Conservation (phyloP, 2,797 vertebrate genomes). For the Diglossa cyanea region DNA sequence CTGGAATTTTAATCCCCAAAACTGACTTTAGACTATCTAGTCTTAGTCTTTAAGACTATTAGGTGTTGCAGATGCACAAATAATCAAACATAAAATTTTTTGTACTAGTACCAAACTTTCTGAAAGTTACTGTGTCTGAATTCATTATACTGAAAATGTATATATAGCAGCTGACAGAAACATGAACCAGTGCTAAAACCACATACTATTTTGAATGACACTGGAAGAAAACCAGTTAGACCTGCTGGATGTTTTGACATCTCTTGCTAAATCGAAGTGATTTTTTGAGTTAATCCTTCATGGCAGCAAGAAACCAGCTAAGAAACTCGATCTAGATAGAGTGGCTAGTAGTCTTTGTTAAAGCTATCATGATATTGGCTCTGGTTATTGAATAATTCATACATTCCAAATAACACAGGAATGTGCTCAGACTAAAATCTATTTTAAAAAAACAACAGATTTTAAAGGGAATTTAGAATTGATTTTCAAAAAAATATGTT, state of each 20-base stretch:
- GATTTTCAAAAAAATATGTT: background rate
- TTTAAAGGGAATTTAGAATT: background rate
- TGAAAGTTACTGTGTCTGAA: background rate
- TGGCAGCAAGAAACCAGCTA: slow-evolving; percentile 10
- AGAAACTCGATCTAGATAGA: background rate
- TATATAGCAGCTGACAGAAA: slow-evolving; percentile 45
- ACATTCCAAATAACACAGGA: background rate
- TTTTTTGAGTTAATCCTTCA: slow-evolving; percentile 44
- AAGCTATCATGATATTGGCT: background rate
- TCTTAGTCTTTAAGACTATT: background rate
- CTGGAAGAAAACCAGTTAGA: slow-evolving; percentile 45
- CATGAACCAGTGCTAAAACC: slow-evolving; percentile 48
- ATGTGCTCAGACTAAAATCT: background rate
- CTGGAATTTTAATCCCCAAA: background rate
- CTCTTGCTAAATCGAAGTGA: slow-evolving; percentile 53
- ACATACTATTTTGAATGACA: slow-evolving; percentile 47
- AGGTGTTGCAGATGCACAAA: background rate
- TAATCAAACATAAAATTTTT: background rate
- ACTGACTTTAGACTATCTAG: background rate
- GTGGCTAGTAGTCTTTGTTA: background rate
- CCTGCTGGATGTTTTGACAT: slow-evolving; percentile 54
- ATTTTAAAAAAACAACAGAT: background rate
- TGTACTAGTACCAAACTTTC: background rate
- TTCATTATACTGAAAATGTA: slow-evolving; percentile 22
- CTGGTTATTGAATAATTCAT: background rate